Percentiles rank a stretch among this genome's conserved stretches.
Evolutionary conservation across 2,888 invertebrate species (phyloP).

Genomic region (Hemithea aestivaria): DNA sequence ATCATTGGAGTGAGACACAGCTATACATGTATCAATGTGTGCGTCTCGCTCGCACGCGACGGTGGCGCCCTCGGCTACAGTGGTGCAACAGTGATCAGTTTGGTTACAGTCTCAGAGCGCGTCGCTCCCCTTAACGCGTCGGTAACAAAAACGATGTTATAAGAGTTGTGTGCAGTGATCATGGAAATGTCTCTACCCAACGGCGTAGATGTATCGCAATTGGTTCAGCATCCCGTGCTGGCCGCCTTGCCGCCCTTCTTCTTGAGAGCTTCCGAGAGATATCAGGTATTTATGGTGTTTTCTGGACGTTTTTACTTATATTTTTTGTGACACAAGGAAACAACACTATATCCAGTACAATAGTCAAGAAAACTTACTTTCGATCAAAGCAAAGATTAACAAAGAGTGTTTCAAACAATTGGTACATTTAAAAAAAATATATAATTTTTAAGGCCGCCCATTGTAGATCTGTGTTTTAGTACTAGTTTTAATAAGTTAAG

Average conservation of each 20-base stretch:
- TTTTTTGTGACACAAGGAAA: too few relatives aligned
- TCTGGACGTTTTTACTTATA: too few relatives aligned
- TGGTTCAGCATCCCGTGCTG: constrained; percentile 92
- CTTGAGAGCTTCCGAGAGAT: constrained; percentile 92
- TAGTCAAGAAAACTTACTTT: too few relatives aligned
- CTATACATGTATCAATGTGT: constrained; percentile 64
- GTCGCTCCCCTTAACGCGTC: constrained; percentile 32
- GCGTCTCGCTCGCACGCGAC: constrained; percentile 58
- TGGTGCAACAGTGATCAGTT: constrained; percentile 78
- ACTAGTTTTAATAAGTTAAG: too few relatives aligned
- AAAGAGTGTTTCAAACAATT: too few relatives aligned
- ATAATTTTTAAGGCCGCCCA: too few relatives aligned
- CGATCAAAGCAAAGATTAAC: too few relatives aligned
- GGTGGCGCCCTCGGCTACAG: constrained; percentile 50
- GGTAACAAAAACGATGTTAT: constrained; percentile 17
- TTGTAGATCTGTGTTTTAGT: too few relatives aligned
- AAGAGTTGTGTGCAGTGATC: constrained; percentile 28
- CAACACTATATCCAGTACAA: too few relatives aligned
- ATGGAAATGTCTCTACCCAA: constrained; percentile 85
- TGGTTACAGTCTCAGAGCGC: constrained; percentile 55
- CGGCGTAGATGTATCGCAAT: constrained; percentile 91
- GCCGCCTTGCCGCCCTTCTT: constrained; percentile 93
- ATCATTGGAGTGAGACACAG: constrained; percentile 64
- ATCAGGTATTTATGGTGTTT: constrained; percentile 85
- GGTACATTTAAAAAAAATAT: too few relatives aligned